A percentile compares a stretch with the other conserved stretches of the same genome.
Conservation (phyloP, 1,140 invertebrate genomes). For the Scaptodrosophila lebanonensis region DNA sequence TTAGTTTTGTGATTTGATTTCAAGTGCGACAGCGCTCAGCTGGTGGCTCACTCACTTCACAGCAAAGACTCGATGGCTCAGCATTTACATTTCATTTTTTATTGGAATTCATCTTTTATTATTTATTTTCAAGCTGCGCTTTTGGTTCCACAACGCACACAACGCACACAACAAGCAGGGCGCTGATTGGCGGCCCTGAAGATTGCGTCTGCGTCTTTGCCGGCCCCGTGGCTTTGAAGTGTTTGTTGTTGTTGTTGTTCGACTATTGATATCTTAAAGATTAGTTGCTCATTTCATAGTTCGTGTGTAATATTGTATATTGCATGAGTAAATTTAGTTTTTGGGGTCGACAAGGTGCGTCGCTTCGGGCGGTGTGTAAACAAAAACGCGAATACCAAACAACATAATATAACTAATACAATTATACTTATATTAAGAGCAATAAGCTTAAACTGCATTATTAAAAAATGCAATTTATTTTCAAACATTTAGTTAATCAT, state of each 20-base stretch:
- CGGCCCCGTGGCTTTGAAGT: slow-evolving; percentile 26
- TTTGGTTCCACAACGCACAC: slow-evolving; percentile 29
- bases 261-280: slow-evolving; percentile 16
- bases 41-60: too few relatives aligned
- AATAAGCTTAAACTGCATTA: too few relatives aligned
- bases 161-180: slow-evolving; percentile 35
- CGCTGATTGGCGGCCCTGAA: slow-evolving; percentile 55
- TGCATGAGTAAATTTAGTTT: too few relatives aligned
- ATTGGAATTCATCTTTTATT: slow-evolving; percentile 52
- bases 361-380: too few relatives aligned
- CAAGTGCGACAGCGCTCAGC: slow-evolving; percentile 18
- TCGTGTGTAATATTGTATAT: too few relatives aligned
- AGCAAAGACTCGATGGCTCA: slow-evolving; percentile 55
- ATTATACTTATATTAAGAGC: too few relatives aligned
- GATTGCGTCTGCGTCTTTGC: slow-evolving; percentile 1
- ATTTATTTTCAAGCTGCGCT: slow-evolving; percentile 66
- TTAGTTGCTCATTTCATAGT: slow-evolving; percentile 21
- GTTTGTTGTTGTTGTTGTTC: slow-evolving; percentile 1
- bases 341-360: too few relatives aligned
- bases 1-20: slow-evolving; percentile 12
- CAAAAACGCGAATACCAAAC: too few relatives aligned
- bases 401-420: slow-evolving; percentile 11
- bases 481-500: too few relatives aligned
- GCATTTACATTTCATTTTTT: slow-evolving; percentile 58
- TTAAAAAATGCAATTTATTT: too few relatives aligned